Evolutionary conservation across 2,113 vertebrate genomes (phyloP), one percentile per base, ranked within the genome.

Genomic region (Motacilla alba): DNA sequence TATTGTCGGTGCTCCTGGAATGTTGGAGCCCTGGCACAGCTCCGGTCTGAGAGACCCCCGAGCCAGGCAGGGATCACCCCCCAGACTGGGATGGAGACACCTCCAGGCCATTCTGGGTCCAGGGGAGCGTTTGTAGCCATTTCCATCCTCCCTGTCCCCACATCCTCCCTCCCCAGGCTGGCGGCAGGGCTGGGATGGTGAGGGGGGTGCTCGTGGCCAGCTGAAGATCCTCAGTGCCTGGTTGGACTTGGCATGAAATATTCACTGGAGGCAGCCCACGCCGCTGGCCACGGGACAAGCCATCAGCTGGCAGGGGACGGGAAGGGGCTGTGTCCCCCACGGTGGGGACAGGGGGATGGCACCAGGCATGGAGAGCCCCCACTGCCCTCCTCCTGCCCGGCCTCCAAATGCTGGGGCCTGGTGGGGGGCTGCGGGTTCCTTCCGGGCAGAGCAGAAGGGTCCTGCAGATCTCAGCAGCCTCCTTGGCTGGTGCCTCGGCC

Each of bases 371-470:
- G 39, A 0, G 5, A 75, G 33, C 30, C 47, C 91, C 63, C 5
- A 0, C 3, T 2, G 30, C 19, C 68, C 77, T 79, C 50, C 68
- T 81, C n/a, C 85, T 76, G 7, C 44, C 23, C 10, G 30, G 74
- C 86, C 76, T 83, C 91, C 94, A 94, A 74, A 94, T 75, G 86
- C 80, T 93, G 2, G 0, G 58, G 18, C 80, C 80, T 31, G 60
- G 52, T 13, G 80, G 78, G 93, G 78, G 15, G 30, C 49, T 6
- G 47, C 3, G 8, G 62, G n/a, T 33, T 83, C 91, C 43, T 94
- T 92, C 93, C 52, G 39, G 90, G 64, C 67, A 7, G 43, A 92
- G 83, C 96, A 95, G 94, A 81, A 94, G 89, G 92, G 73, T 59
- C 89, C 83, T 64, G 76, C 35, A 11, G 92, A 56, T 92, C 92